Conservation (phyloP, 2,888 invertebrate genomes). For the Pheosia tremula region DNA sequence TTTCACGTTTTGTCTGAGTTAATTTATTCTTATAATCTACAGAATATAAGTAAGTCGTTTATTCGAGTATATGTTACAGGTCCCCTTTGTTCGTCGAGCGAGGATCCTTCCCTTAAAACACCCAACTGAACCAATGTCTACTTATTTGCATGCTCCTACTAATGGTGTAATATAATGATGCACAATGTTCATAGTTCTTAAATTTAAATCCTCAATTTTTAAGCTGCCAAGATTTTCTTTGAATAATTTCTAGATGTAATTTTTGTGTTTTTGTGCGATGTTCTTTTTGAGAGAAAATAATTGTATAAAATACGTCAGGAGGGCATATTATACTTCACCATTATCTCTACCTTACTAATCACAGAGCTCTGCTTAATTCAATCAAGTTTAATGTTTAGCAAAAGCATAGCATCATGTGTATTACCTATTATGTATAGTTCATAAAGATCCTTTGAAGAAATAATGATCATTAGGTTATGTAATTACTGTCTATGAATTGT, state of each 20-base stretch:
- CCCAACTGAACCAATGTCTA: slow-evolving; percentile 51
- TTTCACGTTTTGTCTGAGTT: slow-evolving; percentile 16
- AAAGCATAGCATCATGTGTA: slow-evolving; percentile 36
- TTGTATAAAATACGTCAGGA: background rate
- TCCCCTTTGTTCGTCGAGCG: slow-evolving; percentile 60
- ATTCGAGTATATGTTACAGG: slow-evolving; percentile 71
- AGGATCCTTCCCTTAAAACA: slow-evolving; percentile 46
- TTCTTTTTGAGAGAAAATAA: background rate
- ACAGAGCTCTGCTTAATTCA: slow-evolving; percentile 43
- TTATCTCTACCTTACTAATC: slow-evolving; percentile 32
- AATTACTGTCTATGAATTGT: background rate
- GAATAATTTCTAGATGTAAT: slow-evolving; percentile 10
- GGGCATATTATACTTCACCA: slow-evolving; percentile 36
- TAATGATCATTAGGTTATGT: background rate
- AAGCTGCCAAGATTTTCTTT: slow-evolving; percentile 17
- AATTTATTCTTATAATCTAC: slow-evolving; percentile 18
- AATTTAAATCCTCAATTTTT: too few species aligned
- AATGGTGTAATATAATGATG: slow-evolving; percentile 33
- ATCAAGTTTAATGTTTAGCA: slow-evolving; percentile 33
- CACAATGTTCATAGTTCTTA: slow-evolving; percentile 16
- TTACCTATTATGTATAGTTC: slow-evolving; percentile 29
- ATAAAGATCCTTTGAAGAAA: slow-evolving; percentile 35
- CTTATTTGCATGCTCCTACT: slow-evolving; percentile 51
- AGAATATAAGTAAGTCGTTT: slow-evolving; percentile 28
- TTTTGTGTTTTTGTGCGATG: background rate